Percentiles rank a stretch among this genome's conserved stretches.
Conservation (phyloP, 2,113 vertebrate species). For the Dipodomys ordii region DNA sequence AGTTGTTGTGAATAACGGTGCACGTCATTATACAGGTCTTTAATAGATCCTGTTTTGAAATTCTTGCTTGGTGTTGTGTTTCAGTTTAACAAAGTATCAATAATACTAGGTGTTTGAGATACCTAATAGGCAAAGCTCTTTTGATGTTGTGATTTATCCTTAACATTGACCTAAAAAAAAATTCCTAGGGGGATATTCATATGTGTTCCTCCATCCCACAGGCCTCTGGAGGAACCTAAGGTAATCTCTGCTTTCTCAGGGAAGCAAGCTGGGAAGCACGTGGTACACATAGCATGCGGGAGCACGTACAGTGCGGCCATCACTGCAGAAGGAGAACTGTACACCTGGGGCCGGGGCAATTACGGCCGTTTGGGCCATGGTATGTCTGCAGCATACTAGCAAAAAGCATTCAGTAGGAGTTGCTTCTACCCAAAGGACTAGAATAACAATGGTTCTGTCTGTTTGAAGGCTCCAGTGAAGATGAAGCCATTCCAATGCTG, state of each 20-base stretch:
- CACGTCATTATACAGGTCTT: not conserved
- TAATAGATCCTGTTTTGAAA: not conserved
- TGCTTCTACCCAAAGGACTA: not conserved
- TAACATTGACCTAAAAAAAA: not conserved
- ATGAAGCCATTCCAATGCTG: constrained; percentile 97
- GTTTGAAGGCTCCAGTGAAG: constrained; percentile 95
- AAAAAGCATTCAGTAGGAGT: accelerated
- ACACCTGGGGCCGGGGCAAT: constrained; percentile 98
- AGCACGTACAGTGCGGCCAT: constrained; percentile 98
- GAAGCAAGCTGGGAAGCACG: constrained; percentile 95
- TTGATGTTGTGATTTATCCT: not conserved
- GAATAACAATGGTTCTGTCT: not conserved
- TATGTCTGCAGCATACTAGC: constrained; percentile 70
- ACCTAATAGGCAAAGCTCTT: not conserved
- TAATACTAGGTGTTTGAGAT: not conserved
- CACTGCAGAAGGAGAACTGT: constrained; percentile 97
- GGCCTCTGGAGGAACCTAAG: constrained; percentile 96
- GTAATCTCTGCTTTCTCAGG: constrained; percentile 94
- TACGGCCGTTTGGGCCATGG: constrained; percentile 98
- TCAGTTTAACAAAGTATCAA: not conserved
- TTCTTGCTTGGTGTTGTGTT: not conserved
- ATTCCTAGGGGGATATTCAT: not conserved
- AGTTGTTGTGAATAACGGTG: not conserved
- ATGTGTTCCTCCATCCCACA: constrained; percentile 74
- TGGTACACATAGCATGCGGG: constrained; percentile 95